Base-by-base conservation (phyloP, 2,888 invertebrate species). In the Drosophila pseudotalamancana region DNA sequence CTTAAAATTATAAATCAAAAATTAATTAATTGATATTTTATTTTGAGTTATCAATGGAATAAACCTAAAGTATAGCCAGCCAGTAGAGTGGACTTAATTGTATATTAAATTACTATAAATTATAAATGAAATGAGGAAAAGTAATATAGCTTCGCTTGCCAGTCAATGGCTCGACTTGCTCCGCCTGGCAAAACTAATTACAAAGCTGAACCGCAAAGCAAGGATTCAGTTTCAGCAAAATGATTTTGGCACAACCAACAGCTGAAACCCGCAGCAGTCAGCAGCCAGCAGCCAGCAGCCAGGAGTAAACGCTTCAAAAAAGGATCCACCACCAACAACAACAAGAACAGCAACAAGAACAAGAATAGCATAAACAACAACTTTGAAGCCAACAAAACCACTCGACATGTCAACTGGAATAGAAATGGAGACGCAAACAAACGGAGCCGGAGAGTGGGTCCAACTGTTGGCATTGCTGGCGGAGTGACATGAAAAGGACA, bases 381-480 rank as follows among this genome's bases (percentile, higher is more conserved):
- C 69, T 62, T 75, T 54, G 63, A 70, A 77, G 63, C 73, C 83
- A 74, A 79, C 83, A 72, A 82, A 85, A 77, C 85, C 86, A 85
- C 85, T 85, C 83, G 85, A 82, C 81, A 84, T 82, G 81, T 81
- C 85, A 84, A 78, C 81, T 71, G 76, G 68, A 81, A 78, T 70
- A 42, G 34, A 48, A 39, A 55, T 48, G 60, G 59, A 34, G 49
- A 42, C 16, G 40, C 21, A 16, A 32, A 25, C 19, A 29, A 49
- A 39, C 55, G 21, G 39, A n/a, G 40, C 32, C 34, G 9, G 31
- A 32, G 54, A 34, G 25, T 23, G 45, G 42, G 50, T 66, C 37
- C 48, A 81, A 83, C 75, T 82, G 82, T 82, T 77, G 79, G 85
- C 80, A 29, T 8, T 50, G 59, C 27, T 55, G 40, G 60, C 62